Conservation (phyloP, 2,888 invertebrate species). For the Stomorhina lunata region DNA sequence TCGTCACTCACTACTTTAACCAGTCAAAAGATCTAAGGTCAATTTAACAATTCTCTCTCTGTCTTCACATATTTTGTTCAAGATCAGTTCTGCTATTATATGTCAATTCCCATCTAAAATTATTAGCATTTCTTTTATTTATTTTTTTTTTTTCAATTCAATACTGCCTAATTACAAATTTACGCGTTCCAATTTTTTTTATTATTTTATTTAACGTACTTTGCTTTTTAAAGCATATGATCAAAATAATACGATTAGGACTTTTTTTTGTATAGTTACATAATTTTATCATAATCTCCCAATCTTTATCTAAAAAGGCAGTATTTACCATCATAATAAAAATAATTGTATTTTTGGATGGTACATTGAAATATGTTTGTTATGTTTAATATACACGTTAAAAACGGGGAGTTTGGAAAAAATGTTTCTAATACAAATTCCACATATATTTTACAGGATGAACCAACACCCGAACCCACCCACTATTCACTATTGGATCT, state of each 20-base stretch:
- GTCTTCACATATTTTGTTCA: slow-evolving; percentile 19
- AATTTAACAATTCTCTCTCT: too few relatives aligned
- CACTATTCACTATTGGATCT: slow-evolving; percentile 92
- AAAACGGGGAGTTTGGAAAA: background rate
- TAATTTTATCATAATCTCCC: slow-evolving; percentile 12
- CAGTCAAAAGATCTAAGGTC: background rate
- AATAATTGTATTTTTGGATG: slow-evolving; percentile 1
- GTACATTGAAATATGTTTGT: slow-evolving; percentile 22
- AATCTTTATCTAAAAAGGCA: background rate
- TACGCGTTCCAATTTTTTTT: too few relatives aligned
- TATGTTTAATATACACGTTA: slow-evolving; percentile 30
- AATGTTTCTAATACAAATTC: slow-evolving; percentile 17
- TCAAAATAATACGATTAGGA: background rate
- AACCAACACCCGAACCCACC: slow-evolving; percentile 84
- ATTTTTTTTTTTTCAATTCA: background rate
- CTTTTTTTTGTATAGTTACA: background rate
- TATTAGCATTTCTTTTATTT: too few relatives aligned
- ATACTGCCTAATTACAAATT: slow-evolving; percentile 20
- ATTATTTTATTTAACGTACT: slow-evolving; percentile 4
- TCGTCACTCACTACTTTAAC: slow-evolving; percentile 8
- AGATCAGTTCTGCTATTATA: slow-evolving; percentile 7
- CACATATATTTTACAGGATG: slow-evolving; percentile 80
- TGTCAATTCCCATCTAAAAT: background rate
- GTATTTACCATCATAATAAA: background rate
- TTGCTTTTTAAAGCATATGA: slow-evolving; percentile 9